Conservation (phyloP, 2,888 invertebrate genomes). For the Escarpia spicata region DNA sequence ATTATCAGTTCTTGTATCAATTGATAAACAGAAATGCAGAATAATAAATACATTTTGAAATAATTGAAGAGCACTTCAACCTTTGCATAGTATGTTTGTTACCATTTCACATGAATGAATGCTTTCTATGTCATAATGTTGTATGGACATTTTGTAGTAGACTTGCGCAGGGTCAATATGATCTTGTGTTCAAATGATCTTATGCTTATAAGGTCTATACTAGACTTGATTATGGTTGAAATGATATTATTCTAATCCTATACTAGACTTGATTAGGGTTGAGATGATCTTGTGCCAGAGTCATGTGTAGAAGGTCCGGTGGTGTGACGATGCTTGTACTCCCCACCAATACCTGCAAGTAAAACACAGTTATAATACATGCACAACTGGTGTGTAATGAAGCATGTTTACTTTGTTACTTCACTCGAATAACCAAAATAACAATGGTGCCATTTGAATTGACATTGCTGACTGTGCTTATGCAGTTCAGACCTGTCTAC, state of each 20-base stretch:
- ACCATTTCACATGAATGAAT: background rate
- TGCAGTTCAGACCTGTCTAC: no score
- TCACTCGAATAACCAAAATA: no score
- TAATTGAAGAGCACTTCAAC: background rate
- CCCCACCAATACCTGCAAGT: constrained; percentile 39
- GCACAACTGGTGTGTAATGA: no score
- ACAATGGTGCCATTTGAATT: no score
- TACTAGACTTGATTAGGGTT: constrained; percentile 14
- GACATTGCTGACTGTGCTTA: no score
- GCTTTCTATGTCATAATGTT: background rate
- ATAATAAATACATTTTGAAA: background rate
- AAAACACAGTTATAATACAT: background rate
- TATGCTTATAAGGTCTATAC: constrained; percentile 26
- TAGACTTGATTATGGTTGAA: constrained; percentile 20
- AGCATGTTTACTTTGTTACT: no score
- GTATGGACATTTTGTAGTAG: background rate
- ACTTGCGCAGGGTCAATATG: constrained; percentile 27
- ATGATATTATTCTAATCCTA: constrained; percentile 31
- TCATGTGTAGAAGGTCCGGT: constrained; percentile 27
- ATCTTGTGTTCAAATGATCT: constrained; percentile 30
- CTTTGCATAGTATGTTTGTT: background rate
- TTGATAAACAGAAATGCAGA: background rate
- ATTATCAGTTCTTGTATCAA: background rate
- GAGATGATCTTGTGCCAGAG: constrained; percentile 37
- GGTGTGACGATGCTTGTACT: constrained; percentile 39